Evolutionary conservation across 2,797 vertebrate genomes (phyloP).

Genomic region (Holocentrus rufus): DNA sequence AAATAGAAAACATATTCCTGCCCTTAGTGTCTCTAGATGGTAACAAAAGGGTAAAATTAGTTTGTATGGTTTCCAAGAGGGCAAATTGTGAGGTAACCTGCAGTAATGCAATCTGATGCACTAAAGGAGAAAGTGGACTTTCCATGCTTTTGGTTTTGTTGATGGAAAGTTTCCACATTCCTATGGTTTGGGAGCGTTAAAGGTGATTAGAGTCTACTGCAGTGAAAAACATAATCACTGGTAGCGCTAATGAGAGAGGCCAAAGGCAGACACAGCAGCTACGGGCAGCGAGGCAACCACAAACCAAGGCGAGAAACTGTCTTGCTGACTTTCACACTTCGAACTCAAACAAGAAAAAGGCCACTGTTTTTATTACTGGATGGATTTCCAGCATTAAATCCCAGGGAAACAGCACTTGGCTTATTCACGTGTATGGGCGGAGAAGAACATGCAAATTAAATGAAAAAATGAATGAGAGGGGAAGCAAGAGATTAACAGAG

Average conservation of each 20-base stretch:
- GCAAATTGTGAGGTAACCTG: not conserved
- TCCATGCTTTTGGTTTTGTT: not conserved
- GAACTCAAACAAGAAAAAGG: not conserved
- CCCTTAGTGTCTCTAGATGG: not conserved
- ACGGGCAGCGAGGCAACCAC: not conserved
- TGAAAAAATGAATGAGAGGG: not conserved
- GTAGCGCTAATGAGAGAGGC: conserved; percentile 28
- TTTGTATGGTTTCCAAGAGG: not conserved
- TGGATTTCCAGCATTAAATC: not conserved
- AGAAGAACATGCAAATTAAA: not conserved
- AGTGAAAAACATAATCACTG: conserved; percentile 14
- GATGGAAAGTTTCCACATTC: conserved; percentile 10
- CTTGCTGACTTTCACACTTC: conserved; percentile 1
- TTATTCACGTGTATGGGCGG: not conserved
- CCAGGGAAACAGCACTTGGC: conserved; percentile 1
- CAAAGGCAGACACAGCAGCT: conserved; percentile 8
- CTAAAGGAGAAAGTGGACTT: not conserved
- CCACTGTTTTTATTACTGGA: not conserved
- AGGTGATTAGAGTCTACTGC: conserved; percentile 4
- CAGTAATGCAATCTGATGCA: not conserved
- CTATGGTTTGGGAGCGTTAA: not conserved
- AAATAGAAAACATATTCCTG: not conserved
- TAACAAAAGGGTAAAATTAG: not conserved
- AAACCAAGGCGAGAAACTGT: conserved; percentile 31
- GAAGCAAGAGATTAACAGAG: not conserved